Evolutionary conservation across 2,113 vertebrate genomes (phyloP), one percentile per base, ranked within the genome.

Genomic region (Vulpes vulpes): DNA sequence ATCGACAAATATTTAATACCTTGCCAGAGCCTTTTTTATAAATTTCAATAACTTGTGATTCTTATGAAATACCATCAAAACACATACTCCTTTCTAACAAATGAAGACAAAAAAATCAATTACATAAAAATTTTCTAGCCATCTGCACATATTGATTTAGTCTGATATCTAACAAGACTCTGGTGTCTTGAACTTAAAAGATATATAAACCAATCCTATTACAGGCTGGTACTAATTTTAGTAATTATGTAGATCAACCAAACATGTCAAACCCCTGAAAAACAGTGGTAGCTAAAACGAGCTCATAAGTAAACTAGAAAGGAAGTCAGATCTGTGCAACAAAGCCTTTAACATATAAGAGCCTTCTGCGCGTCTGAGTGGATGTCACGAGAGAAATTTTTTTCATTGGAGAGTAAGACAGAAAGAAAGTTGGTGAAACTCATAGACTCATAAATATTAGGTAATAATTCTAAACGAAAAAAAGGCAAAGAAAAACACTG

Each of bases 131-230:
- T 92, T 79, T 71, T 51, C 60, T 65, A 51, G 38, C 12, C 16
- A 35, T 85, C 71, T 95, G 27, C 35, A 25, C n/a, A 57, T 93
- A 1, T 5, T 8, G 6, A 69, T 80, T 94, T 84, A 74, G 30
- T 59, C 22, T 91, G 65, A 14, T 11, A 88, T 86, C 38, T 92
- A 90, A 89, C 4, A 95, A 14, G 93, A 94, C 12, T 62, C 65
- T 91, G 53, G 53, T 20, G 30, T 32, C 74, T 82, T 76, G 1
- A 89, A 97, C n/a, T 96, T 96, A 25, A 94, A 84, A 95, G 23
- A 81, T 60, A 91, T 23, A 9, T 2, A 96, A 27, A 74, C 92
- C 76, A 95, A 69, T 76, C 6, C 35, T 79, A 90, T 76, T 30
- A 25, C 0, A 95, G 32, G 93, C 0, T 27, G 38, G 88, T 65